Conservation (phyloP, 2,113 vertebrate species). For the Amphilophus citrinellus region DNA sequence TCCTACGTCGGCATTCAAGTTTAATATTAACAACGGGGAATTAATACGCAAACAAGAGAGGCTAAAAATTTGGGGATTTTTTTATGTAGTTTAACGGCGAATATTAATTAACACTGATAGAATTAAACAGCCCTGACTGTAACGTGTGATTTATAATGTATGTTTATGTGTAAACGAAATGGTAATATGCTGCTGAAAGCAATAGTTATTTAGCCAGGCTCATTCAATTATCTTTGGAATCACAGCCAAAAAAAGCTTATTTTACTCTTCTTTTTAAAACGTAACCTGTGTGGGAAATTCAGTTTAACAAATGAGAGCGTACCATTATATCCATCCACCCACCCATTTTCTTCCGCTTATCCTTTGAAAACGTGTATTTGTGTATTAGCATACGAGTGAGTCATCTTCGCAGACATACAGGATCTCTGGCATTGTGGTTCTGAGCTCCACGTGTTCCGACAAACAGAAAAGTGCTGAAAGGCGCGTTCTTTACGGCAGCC, state of each 20-base stretch:
- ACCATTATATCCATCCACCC: too few species aligned
- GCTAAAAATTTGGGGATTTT: too few species aligned
- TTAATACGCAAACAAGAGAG: not conserved
- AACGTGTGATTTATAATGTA: not conserved
- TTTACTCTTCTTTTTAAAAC: too few species aligned
- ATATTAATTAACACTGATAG: not conserved
- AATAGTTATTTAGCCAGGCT: too few species aligned
- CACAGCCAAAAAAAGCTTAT: too few species aligned
- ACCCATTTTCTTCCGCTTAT: too few species aligned
- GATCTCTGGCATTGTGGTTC: constrained; percentile 65
- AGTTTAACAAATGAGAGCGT: too few species aligned
- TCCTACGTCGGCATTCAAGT: not conserved
- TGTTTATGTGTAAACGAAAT: too few species aligned
- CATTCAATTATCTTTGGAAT: too few species aligned
- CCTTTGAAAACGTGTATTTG: too few species aligned
- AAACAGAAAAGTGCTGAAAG: constrained; percentile 71
- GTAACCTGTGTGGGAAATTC: too few species aligned
- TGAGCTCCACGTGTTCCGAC: constrained; percentile 80
- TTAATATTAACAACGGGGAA: not conserved
- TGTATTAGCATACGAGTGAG: not conserved
- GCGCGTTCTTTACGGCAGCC: constrained; percentile 17
- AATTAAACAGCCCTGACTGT: not conserved
- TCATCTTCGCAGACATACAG: not conserved
- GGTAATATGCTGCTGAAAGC: too few species aligned
- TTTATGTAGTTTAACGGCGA: not conserved